A percentile compares a stretch with the other conserved stretches of the same genome.
These are phyloP conservation scores for Anguilla rostrata DNA, from an alignment of 2,113 vertebrate genomes.

Conservation along the genomic window DNA sequence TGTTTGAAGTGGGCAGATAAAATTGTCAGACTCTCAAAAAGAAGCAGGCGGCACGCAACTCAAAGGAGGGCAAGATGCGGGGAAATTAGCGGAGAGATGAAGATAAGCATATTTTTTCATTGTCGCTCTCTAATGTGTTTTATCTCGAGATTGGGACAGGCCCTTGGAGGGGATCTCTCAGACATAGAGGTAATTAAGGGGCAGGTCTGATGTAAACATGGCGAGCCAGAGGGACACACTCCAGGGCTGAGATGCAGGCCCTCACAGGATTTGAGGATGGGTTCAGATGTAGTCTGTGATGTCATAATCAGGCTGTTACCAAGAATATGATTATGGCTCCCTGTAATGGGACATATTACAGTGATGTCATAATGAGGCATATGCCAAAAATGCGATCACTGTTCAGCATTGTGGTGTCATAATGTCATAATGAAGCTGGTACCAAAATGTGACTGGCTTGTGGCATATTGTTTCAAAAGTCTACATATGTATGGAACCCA, in stretches of 20 bases:
- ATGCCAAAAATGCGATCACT: background rate
- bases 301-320: background rate
- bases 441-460: background rate
- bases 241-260: conserved; percentile 5
- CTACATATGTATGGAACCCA: background rate
- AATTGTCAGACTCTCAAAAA: conserved; percentile 26
- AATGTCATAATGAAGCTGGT: background rate
- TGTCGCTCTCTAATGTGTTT: background rate
- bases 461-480: background rate
- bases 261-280: background rate
- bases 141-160: background rate
- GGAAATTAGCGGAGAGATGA: background rate
- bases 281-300: background rate
- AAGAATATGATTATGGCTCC: background rate
- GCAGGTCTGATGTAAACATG: conserved; percentile 60
- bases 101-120: background rate
- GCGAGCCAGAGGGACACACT: conserved; percentile 46
- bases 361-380: background rate
- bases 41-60: conserved; percentile 20
- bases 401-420: background rate
- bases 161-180: conserved; percentile 30
- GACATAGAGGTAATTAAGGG: conserved; percentile 67
- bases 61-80: background rate
- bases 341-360: background rate
- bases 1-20: conserved; percentile 3